phyloP scores from a whole-genome alignment of 2,113 vertebrate species.

The Etia nguti region DNA sequence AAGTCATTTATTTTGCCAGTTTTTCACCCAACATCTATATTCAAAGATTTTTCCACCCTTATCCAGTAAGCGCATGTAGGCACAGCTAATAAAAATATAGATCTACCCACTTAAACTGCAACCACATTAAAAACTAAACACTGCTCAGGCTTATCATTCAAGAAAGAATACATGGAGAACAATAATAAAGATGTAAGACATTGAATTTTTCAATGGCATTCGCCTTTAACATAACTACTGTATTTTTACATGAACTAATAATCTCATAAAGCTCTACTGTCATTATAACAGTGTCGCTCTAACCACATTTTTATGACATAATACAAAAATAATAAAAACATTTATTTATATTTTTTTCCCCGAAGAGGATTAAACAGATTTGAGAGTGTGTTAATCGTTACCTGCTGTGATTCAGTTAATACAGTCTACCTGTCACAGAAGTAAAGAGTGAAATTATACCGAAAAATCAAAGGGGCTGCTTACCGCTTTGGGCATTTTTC shows the following conservation, averaged over 20 bases:
- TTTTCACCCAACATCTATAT: not conserved
- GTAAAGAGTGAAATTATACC: not conserved
- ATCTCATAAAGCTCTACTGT: not conserved
- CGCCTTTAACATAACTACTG: not conserved
- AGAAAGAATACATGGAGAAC: not conserved
- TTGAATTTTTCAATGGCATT: constrained; percentile 1
- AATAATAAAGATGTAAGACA: not conserved
- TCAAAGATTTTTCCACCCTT: not conserved
- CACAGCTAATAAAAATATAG: not conserved
- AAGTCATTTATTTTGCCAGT: not conserved
- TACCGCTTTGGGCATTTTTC: constrained; percentile 85
- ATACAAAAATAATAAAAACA: not conserved
- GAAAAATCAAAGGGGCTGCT: constrained; percentile 33
- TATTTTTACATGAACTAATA: not conserved
- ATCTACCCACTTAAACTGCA: not conserved
- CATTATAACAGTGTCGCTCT: not conserved
- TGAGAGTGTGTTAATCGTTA: not conserved
- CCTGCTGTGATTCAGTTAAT: not conserved
- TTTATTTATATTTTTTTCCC: not conserved
- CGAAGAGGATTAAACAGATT: not conserved
- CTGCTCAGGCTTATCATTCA: not conserved
- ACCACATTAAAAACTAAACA: not conserved
- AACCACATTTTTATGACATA: not conserved
- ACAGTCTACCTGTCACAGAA: not conserved
- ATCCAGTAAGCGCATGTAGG: not conserved